Base-by-base conservation (phyloP, 2,113 vertebrate genomes). In the Cercocebus atys region DNA sequence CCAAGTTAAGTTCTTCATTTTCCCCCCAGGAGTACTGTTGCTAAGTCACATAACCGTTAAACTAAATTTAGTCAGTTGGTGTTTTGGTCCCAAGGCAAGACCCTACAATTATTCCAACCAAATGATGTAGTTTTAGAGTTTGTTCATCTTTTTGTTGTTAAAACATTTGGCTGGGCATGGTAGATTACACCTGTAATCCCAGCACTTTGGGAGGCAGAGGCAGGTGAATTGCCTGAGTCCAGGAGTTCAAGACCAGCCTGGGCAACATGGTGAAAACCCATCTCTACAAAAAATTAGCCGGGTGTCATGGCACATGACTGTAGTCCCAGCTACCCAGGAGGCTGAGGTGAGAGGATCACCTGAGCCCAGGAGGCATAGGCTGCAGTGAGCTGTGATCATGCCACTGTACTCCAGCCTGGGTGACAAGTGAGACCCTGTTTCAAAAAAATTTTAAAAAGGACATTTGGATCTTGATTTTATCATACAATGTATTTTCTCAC, bases 91-190 rank as follows among this genome's bases (percentile, higher is more conserved):
- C 83, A 94, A 96, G 30, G 14, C 9, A 96, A 47, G 35, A 87
- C 14, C 40, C 81, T 40, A 89, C 20, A 88, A 84, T 89, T 83
- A 80, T 55, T 87, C 64, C 52, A 90, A 94, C 5, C 68, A 92
- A 93, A 95, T 80, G 59, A 40, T 25, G 83, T 45, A 79, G 50
- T 83, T 45, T 94, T 87, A 92, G 80, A 83, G 73, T 94, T 72
- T 84, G 35, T 84, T 40, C 16, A 72, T 59, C 18, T 93, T 94
- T 95, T 83, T 84, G 38, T 57, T 90, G 13, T 93, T 94, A 88
- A 86, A 59, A 96, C 61, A 50, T 52, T 78, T 35, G 14, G 32
- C 66, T 68, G 66, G 66, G 66, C 66, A 35, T 17, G 14, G 66
- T 68, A 32, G 32, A 16, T 68, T 16, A n/a, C 61, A 18, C 16